These are phyloP conservation scores for Pardosa pseudoannulata DNA, from an alignment of 2,888 invertebrate species.

Conservation along the genomic window DNA sequence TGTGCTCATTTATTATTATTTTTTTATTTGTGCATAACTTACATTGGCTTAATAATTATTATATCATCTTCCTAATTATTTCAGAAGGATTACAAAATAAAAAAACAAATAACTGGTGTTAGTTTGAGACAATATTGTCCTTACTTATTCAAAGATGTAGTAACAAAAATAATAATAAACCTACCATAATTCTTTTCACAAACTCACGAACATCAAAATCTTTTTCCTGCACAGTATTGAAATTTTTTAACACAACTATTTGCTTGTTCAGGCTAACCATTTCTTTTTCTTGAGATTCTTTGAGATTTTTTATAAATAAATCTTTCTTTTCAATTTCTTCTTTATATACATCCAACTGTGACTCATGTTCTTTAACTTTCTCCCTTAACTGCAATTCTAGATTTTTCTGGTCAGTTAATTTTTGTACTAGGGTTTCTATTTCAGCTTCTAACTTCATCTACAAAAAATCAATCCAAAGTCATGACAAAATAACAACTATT, in stretches of 20 bases:
- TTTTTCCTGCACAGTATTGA: not conserved
- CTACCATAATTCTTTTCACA: slow-evolving; percentile 42
- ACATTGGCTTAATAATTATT: too few relatives aligned
- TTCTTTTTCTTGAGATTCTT: slow-evolving; percentile 19
- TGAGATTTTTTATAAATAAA: slow-evolving; percentile 10
- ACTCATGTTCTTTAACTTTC: slow-evolving; percentile 24
- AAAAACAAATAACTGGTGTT: not conserved
- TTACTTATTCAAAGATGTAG: too few relatives aligned
- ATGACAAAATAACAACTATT: not conserved
- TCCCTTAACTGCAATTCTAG: slow-evolving; percentile 26
- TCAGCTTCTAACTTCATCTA: slow-evolving; percentile 56
- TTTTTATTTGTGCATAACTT: too few relatives aligned
- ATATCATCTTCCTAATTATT: too few relatives aligned
- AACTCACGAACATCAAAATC: slow-evolving; percentile 35
- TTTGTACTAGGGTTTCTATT: slow-evolving; percentile 39
- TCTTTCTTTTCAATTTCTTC: slow-evolving; percentile 27
- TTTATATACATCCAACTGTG: slow-evolving; percentile 4
- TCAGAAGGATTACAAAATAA: not conserved
- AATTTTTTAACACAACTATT: slow-evolving; percentile 20
- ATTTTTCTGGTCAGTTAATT: slow-evolving; percentile 29
- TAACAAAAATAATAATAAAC: too few relatives aligned
- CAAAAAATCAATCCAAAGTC: not conserved
- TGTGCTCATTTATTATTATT: too few relatives aligned
- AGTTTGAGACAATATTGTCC: too few relatives aligned
- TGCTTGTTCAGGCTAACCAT: slow-evolving; percentile 26